Evolutionary conservation across 2,888 invertebrate species (phyloP).

Genomic region (Troides helena): DNA sequence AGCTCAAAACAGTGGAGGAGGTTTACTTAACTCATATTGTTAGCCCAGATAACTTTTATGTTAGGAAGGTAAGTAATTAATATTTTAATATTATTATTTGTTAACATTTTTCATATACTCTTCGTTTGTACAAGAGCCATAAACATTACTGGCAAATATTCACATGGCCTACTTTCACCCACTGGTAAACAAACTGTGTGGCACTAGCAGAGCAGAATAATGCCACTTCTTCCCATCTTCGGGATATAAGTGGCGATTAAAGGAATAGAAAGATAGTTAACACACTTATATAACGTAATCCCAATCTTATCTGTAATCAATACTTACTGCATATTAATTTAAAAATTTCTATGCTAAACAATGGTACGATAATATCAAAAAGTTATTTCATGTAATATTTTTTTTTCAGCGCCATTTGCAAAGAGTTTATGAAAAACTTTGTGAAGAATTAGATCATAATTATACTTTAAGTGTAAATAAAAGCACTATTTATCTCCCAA

Average conservation of each 20-base stretch:
- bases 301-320: too few species aligned
- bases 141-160: too few species aligned
- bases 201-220: too few species aligned
- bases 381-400: background rate
- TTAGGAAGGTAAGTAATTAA: constrained; percentile 78
- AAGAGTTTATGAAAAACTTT: constrained; percentile 61
- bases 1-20: constrained; percentile 59
- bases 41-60: constrained; percentile 84
- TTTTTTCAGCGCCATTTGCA: constrained; percentile 51
- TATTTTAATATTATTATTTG: background rate
- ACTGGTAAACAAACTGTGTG: too few species aligned
- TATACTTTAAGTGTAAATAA: constrained; percentile 48
- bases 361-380: background rate
- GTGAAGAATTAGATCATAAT: constrained; percentile 67
- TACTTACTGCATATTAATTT: background rate
- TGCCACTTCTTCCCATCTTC: too few species aligned
- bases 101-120: constrained; percentile 6
- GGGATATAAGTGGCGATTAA: too few species aligned
- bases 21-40: constrained; percentile 81
- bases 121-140: background rate
- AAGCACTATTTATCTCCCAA: constrained; percentile 67
- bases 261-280: too few species aligned
- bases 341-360: background rate
- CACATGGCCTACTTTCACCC: too few species aligned
- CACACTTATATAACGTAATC: too few species aligned